Conservation (phyloP, 2,797 vertebrate genomes). For the Erethizon dorsatum region DNA sequence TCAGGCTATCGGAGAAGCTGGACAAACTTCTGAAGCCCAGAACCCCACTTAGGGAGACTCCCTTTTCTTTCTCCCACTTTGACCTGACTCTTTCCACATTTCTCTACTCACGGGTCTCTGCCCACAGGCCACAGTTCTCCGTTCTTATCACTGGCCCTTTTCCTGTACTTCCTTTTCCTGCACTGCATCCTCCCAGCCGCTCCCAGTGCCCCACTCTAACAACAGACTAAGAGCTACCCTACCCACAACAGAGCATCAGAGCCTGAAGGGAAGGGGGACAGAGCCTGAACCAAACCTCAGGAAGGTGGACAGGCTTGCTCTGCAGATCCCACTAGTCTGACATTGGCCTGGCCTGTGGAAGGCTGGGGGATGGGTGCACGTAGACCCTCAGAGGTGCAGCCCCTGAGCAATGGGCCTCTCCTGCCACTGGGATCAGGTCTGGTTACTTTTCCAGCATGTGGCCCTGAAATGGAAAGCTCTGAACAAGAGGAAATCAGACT, state of each 20-base stretch:
- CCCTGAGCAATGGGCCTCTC: background rate
- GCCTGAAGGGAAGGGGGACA: background rate
- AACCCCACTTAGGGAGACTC: background rate
- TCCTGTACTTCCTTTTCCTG: background rate
- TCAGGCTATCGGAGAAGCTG: background rate
- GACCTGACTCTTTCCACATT: background rate
- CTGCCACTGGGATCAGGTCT: background rate
- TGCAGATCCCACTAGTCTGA: background rate
- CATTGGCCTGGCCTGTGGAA: background rate
- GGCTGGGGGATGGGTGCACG: no score
- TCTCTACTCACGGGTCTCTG: background rate
- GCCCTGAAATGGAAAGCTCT: background rate
- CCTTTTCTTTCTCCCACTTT: background rate
- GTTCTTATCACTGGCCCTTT: background rate
- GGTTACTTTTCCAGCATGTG: background rate
- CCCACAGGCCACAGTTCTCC: background rate
- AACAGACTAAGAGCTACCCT: background rate
- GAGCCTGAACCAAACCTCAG: no score
- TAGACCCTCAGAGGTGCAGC: no score
- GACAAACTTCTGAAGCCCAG: background rate
- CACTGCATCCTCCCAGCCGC: background rate
- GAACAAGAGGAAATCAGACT: constrained; percentile 33
- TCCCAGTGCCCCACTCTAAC: background rate
- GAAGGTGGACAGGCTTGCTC: background rate
- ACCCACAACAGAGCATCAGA: background rate